Percentiles rank a stretch among this genome's conserved stretches.
These are phyloP conservation scores for Eucidaris tribuloides DNA, from an alignment of 35 echinoderm and acorn worm genomes.

Conservation along the genomic window DNA sequence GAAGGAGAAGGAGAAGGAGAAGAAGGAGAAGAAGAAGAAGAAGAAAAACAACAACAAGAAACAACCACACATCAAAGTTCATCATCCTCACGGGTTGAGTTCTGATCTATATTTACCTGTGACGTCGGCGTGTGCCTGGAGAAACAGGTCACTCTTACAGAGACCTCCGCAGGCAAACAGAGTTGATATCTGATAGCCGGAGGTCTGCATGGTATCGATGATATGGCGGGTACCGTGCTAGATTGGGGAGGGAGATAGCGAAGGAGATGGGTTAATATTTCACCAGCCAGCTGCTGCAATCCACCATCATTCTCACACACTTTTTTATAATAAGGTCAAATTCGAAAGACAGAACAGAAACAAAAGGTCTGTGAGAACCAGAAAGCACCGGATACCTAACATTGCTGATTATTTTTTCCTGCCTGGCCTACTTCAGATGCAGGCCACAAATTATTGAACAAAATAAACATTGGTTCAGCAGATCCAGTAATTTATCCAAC, in stretches of 20 bases:
- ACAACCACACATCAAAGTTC: not conserved
- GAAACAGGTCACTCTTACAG: conserved; percentile 83
- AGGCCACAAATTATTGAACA: too few relatives aligned
- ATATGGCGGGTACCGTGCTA: conserved; percentile 89
- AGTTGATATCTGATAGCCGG: conserved; percentile 62
- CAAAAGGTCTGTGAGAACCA: too few relatives aligned
- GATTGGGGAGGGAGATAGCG: not conserved
- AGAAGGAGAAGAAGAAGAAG: not conserved
- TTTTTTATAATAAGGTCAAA: not conserved
- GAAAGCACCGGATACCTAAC: too few relatives aligned
- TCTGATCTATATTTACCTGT: conserved; percentile 44
- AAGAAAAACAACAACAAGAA: not conserved
- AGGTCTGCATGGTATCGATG: conserved; percentile 45
- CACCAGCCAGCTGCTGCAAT: not conserved
- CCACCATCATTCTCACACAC: too few relatives aligned
- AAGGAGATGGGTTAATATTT: not conserved
- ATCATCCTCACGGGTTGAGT: not conserved
- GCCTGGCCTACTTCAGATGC: too few relatives aligned
- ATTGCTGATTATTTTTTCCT: too few relatives aligned
- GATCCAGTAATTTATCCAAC: too few relatives aligned
- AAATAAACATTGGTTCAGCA: too few relatives aligned
- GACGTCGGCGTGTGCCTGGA: conserved; percentile 86
- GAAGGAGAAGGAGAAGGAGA: not conserved
- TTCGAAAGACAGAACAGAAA: not conserved
- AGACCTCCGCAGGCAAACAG: conserved; percentile 94